Conservation (phyloP, 2,113 vertebrate species). For the Patagioenas fasciata region DNA sequence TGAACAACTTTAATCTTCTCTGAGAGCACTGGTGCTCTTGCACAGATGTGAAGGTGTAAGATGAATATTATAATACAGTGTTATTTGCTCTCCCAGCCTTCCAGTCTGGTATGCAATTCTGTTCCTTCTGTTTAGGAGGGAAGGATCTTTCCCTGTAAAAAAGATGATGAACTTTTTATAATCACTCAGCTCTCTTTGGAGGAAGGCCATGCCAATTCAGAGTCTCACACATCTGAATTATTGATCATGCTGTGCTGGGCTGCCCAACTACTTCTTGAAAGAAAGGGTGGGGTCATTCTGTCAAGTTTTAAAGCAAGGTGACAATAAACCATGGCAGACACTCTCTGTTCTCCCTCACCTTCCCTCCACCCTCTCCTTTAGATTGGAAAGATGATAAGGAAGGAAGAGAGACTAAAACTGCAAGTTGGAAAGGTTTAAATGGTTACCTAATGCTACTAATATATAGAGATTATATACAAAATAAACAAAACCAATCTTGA, state of each 20-base stretch:
- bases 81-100: neutral
- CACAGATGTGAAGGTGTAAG: rapidly evolving
- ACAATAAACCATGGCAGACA: too few species aligned
- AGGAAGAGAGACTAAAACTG: too few species aligned
- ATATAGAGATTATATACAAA: too few species aligned
- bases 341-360: too few species aligned
- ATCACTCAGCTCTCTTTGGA: neutral
- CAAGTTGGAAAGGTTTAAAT: too few species aligned
- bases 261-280: neutral
- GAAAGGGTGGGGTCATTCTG: neutral
- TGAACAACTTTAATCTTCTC: neutral
- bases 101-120: neutral
- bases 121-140: neutral
- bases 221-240: neutral
- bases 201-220: neutral
- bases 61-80: rapidly evolving
- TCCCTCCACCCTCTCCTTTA: too few species aligned
- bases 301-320: too few species aligned
- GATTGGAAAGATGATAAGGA: too few species aligned
- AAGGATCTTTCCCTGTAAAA: neutral
- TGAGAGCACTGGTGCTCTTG: neutral
- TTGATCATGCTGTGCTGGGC: neutral
- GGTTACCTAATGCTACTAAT: too few species aligned
- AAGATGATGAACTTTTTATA: neutral
- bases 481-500: too few species aligned